Evolutionary conservation across 2,113 vertebrate species (phyloP), one percentile per base, ranked within the genome.

Genomic region (Xenus cinereus): DNA sequence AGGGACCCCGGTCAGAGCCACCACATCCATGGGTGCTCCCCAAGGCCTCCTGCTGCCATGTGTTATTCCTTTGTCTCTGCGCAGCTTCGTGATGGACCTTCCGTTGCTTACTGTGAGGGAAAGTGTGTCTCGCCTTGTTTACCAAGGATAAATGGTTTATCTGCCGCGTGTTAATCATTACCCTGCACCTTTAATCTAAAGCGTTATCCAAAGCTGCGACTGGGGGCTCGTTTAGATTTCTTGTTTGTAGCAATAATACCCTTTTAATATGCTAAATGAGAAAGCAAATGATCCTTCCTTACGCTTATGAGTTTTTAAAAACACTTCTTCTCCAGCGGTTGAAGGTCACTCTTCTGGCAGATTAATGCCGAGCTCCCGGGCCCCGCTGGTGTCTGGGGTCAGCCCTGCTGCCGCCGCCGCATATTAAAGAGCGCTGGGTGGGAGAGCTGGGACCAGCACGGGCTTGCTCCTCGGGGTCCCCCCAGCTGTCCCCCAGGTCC

Each of bases 211-310:
- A 59, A 93, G 93, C 92, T 96, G 93, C 92, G 88, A 22, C 96
- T 26, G 26, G 92, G 96, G 95, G 76, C 96, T 97, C 97, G 39
- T 98, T 98, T 95, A 87, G 95, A 94, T 91, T 98, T 97, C 98
- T 97, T 97, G 97, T 98, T 97, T 97, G 97, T 90, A 94, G 95
- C 98, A 97, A 97, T 97, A 98, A 98, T 93, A 90, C 86, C 92
- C 95, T 97, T 98, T 98, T 98, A 98, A 98, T 97, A 95, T 96
- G 96, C 96, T 98, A 97, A 96, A 97, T 96, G 97, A 97, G 97
- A 59, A 51, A 91, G 67, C 96, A 97, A 96, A 97, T 92, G 95
- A 97, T 90, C 95, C 97, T 97, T 96, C 93, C 78, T 95, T 79
- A 57, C 10, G 18, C 96, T 90, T 20, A 16, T 0, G 96, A 90